phyloP scores from a whole-genome alignment of 2,113 vertebrate genomes.

The Podiceps cristatus region DNA sequence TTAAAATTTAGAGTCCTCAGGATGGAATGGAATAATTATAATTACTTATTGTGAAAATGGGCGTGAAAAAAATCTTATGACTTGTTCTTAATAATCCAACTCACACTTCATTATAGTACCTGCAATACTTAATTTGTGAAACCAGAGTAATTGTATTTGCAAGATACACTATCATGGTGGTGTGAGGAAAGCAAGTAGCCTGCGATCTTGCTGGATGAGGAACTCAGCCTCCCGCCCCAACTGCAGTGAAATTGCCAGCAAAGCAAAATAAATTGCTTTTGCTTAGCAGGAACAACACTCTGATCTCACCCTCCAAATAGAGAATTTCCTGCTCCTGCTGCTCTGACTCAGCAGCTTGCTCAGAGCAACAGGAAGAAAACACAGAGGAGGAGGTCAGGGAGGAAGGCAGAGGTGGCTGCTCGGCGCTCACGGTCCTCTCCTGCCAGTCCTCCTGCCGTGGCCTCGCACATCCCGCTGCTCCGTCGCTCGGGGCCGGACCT shows the following conservation, averaged over 20 bases:
- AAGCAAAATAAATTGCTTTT: conserved; percentile 33
- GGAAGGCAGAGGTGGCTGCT: not conserved
- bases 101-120: not conserved
- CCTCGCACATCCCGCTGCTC: fast-evolving
- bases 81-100: not conserved
- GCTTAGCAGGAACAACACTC: conserved; percentile 20
- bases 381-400: conserved; percentile 24
- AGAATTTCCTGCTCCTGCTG: conserved; percentile 49
- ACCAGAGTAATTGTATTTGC: not conserved
- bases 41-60: conserved; percentile 24
- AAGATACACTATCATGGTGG: not conserved
- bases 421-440: fast-evolving
- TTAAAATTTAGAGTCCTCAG: conserved; percentile 12
- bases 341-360: conserved; percentile 53
- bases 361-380: conserved; percentile 30
- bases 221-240: not conserved
- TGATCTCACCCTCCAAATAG: conserved; percentile 1
- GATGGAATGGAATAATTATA: not conserved
- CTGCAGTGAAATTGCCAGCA: not conserved
- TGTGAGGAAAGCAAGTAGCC: not conserved
- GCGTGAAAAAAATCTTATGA: not conserved
- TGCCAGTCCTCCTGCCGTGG: not conserved
- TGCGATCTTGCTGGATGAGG: fast-evolving
- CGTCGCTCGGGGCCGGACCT: fast-evolving
- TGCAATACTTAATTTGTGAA: not conserved